phyloP scores from a whole-genome alignment of 2,113 vertebrate species.

The Etia nguti region DNA sequence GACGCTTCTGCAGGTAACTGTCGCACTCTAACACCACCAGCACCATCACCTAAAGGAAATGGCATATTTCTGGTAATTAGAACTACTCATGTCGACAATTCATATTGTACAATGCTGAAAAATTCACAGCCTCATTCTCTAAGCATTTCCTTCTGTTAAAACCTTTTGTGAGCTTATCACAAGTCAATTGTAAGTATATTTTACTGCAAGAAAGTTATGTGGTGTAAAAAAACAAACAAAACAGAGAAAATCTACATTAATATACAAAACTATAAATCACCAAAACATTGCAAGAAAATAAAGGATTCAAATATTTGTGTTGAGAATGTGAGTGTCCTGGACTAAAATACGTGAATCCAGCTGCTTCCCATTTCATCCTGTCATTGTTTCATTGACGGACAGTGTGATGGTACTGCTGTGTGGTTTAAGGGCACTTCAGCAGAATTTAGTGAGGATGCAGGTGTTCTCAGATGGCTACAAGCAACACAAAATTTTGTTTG shows the following conservation, averaged over 20 bases:
- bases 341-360: neutral
- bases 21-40: neutral
- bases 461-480: neutral
- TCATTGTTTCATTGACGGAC: neutral
- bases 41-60: neutral
- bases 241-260: neutral
- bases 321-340: neutral
- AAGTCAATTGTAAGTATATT: neutral
- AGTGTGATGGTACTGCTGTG: neutral
- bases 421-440: neutral
- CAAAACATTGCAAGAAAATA: neutral
- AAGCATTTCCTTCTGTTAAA: neutral
- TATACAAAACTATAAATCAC: neutral
- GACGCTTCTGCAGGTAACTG: neutral
- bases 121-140: neutral
- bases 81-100: neutral
- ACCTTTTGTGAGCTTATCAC: neutral
- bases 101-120: neutral
- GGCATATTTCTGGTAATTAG: neutral
- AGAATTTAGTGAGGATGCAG: neutral
- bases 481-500: neutral
- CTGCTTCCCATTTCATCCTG: neutral
- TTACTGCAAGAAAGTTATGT: neutral
- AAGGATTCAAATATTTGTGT: neutral
- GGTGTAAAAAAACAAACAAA: neutral